Evolutionary conservation across 2,888 invertebrate genomes (phyloP), one percentile per base, ranked within the genome.

Genomic region (Drosophila anomalipes): DNA sequence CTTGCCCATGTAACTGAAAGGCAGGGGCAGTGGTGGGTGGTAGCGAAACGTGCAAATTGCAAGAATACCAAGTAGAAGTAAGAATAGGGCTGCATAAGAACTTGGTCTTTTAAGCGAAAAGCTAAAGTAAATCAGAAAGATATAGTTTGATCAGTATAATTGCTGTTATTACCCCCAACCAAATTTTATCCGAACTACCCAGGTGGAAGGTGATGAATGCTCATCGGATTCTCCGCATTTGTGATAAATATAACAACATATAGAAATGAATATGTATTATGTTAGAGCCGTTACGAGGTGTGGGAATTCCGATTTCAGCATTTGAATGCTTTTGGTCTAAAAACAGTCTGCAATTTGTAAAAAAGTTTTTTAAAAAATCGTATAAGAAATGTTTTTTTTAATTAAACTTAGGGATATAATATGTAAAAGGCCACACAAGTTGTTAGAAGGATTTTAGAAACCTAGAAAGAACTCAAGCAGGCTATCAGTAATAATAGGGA

Each of bases 1-100:
- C 39, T 59, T 62, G 37, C 44, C 57, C 65, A 59, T 75, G 74
- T 83, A 85, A 87, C 83, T 87, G 82, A 80, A 83, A 61, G 74
- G 75, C 81, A 74, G 77, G 69, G 67, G 72, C 28, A 32, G 75
- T 69, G 33, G 77, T 70, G 75, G 77, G 65, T 70, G 68, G 73
- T 47, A 52, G 56, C 47, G 62, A 63, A 77, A 85, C 81, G 83
- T 85, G 83, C 79, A 79, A 81, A 85, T 79, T 77, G 74, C 67
- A 65, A 71, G 70, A 66, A 75, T 64, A 68, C 51, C 57, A 68
- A 70, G 66, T 49, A 58, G 33, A 28, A 49, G 14, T 1, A 1
- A 41, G 54, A 62, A 1, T 26, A 16, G 71, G 72, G 70, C 7
- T 12, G 76, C 10, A 12, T 4, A 7, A 54, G 6, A 51, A 68